Conservation (phyloP, 2,888 invertebrate species). For the Eristalis intricaria region DNA sequence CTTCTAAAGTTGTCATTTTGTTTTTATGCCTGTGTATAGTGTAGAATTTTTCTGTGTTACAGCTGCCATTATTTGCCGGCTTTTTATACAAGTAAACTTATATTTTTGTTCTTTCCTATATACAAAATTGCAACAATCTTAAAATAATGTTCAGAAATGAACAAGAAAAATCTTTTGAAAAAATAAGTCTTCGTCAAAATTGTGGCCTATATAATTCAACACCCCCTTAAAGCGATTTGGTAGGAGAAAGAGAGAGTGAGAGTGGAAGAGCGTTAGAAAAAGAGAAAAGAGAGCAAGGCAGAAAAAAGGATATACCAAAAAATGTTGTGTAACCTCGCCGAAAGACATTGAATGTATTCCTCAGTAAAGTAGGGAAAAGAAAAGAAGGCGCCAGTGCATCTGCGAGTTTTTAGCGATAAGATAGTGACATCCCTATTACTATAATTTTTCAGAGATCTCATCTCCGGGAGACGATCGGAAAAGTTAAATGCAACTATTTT, state of each 20-base stretch:
- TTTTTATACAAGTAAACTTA: not conserved
- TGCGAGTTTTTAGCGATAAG: not conserved
- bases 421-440: not conserved
- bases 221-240: not conserved
- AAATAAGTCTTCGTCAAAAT: slow-evolving; percentile 9
- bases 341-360: slow-evolving; percentile 4
- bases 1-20: not conserved
- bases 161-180: not conserved
- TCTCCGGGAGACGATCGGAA: not conserved
- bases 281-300: not conserved
- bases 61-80: slow-evolving; percentile 6
- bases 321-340: slow-evolving; percentile 45
- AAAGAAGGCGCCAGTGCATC: slow-evolving; percentile 5
- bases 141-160: slow-evolving; percentile 15
- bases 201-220: slow-evolving; percentile 10
- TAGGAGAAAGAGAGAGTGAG: not conserved
- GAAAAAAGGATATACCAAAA: slow-evolving; percentile 7
- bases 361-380: not conserved
- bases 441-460: not conserved
- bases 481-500: not conserved
- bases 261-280: not conserved
- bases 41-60: not conserved
- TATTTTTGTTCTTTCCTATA: not conserved
- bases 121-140: not conserved
- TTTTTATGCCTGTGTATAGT: not conserved